Base-by-base conservation (phyloP, 30 jellyfish, hydroid and myxozoan genomes). In the Clytia hemisphaerica region DNA sequence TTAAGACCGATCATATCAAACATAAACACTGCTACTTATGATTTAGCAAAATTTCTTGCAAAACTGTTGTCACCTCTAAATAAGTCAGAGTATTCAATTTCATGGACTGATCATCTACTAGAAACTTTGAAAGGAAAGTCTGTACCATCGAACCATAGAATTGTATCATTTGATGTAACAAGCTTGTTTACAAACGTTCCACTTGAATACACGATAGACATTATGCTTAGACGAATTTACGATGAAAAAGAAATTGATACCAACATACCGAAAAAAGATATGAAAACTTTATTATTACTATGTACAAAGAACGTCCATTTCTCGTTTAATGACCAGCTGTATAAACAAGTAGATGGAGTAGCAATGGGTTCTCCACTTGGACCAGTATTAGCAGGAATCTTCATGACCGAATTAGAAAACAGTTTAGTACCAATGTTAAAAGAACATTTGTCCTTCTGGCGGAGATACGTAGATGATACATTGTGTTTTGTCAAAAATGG, bases 391-490 rank as follows among this genome's bases (percentile, higher is more conserved):
- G 71, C 71, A 6, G 48, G 48, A 4, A 58, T 58, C 18, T 58
- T 58, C 48, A 58, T 51, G 66, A 21, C 29, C 16, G 76, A 63
- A 37, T 37, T 63, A 28, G 70, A 63, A 37, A 12, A 14, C 32
- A 33, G 24, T 37, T 33, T 63, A 33, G 35, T 63, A 7, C 76
- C 76, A 32, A 63, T 69, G 32, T 37, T 32, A 7, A 10, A 45
- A 6, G 71, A 38, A 37, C 4, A 25, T 28, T 29, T 63, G 76
- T 14, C 18, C 14, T 35, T 34, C 18, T 63, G 73, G 76, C 22
- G 37, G 37, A 33, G 69, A 34, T 58, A 63, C 28, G 76, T 63
- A 34, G 69, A 63, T 69, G 76, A 63, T 63, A 10, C 76, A 6
- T 18, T 63, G 7, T 38, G 71, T 18, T 63, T 68, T 68, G 37